Conservation (phyloP, 1,140 invertebrate genomes). For the Lordiphosa collinella region DNA sequence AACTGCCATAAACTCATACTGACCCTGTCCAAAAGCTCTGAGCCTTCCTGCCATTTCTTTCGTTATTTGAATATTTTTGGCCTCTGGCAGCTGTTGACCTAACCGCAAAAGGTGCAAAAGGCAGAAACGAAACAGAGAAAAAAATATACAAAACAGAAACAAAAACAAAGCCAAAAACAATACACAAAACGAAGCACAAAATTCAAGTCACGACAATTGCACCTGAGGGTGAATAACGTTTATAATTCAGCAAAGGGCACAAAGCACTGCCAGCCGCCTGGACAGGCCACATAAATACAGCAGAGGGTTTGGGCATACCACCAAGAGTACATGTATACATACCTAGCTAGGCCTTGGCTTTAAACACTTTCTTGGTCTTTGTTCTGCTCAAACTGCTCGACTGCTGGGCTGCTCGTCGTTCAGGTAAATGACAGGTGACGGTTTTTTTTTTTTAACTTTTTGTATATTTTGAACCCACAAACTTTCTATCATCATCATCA, state of each 20-base stretch:
- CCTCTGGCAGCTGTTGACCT: constrained; percentile 30
- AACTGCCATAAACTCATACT: too few species aligned
- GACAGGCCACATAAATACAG: not conserved
- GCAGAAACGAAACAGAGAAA: constrained; percentile 9
- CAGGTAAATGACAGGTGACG: not conserved
- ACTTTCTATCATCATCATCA: constrained; percentile 20
- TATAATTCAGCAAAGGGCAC: constrained; percentile 47
- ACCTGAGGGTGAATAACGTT: constrained; percentile 46
- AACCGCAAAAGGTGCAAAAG: constrained; percentile 8
- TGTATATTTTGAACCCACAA: too few species aligned
- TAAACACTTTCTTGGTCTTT: too few species aligned
- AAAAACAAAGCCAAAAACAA: constrained; percentile 18
- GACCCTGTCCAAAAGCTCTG: too few species aligned
- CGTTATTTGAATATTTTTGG: too few species aligned
- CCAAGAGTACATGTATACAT: too few species aligned
- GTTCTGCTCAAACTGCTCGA: too few species aligned
- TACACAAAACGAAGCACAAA: constrained; percentile 23
- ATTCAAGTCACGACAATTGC: constrained; percentile 62
- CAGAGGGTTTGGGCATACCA: too few species aligned
- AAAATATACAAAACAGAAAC: constrained; percentile 6
- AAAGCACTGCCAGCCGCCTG: not conserved
- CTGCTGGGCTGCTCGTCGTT: too few species aligned
- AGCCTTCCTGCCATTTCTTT: too few species aligned
- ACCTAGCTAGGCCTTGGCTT: too few species aligned
- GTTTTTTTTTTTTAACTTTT: not conserved